Evolutionary conservation across 92 coral and sea anemone genomes (phyloP).

Genomic region (Hydrozoanthus gracilis): DNA sequence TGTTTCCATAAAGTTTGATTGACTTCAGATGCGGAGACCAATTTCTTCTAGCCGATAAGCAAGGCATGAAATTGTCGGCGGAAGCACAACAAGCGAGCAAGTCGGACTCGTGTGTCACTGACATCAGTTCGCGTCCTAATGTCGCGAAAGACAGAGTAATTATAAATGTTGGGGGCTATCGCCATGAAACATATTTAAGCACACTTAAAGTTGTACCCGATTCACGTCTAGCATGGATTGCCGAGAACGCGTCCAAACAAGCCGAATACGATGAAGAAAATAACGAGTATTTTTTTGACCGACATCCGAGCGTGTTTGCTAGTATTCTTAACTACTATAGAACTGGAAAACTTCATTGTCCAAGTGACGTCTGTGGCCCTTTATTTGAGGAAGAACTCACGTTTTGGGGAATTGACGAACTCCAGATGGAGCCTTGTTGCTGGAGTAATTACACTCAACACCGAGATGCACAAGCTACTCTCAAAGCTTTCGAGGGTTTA

Average conservation of each 20-base stretch:
- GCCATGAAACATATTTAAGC: constrained; percentile 96
- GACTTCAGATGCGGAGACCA: not conserved
- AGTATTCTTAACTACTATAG: constrained; percentile 93
- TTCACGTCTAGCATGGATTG: constrained; percentile 97
- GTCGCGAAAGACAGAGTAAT: constrained; percentile 85
- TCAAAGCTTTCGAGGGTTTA: constrained; percentile 90
- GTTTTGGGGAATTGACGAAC: constrained; percentile 98
- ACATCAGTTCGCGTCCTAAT: constrained; percentile 67
- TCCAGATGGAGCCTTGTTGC: constrained; percentile 99
- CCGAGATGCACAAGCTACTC: constrained; percentile 92
- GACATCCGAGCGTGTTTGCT: constrained; percentile 95
- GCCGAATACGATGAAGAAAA: constrained; percentile 92
- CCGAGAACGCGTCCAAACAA: constrained; percentile 90
- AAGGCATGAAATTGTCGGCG: constrained; percentile 38
- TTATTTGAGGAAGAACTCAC: constrained; percentile 94
- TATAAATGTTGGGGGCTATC: constrained; percentile 95
- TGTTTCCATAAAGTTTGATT: not conserved
- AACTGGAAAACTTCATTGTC: constrained; percentile 98
- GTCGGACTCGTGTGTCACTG: constrained; percentile 73
- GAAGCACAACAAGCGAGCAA: constrained; percentile 50
- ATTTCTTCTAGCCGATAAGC: not conserved
- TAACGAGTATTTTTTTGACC: constrained; percentile 94
- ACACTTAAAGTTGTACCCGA: constrained; percentile 96
- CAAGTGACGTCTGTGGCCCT: constrained; percentile 97
- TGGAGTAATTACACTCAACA: constrained; percentile 99